A percentile compares a stretch with the other conserved stretches of the same genome.
Conservation (phyloP, 1,140 invertebrate species). For the Andrena cerasifolii region DNA sequence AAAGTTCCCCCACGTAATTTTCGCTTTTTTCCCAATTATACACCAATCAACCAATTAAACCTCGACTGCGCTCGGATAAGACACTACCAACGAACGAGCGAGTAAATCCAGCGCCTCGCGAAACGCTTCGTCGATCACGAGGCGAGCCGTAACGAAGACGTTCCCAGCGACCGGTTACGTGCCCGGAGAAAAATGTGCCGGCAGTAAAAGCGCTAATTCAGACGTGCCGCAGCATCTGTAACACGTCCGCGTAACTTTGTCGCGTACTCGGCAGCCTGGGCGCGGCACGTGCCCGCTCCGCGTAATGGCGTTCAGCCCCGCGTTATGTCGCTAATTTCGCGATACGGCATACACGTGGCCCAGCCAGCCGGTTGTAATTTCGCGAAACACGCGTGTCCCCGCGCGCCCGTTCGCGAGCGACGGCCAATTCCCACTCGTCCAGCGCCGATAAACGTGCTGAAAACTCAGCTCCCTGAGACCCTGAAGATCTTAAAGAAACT, state of each 20-base stretch:
- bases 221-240: constrained; percentile 51
- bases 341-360: constrained; percentile 5
- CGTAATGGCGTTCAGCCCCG: background rate
- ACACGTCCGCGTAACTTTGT: constrained; percentile 39
- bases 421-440: too few species aligned
- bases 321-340: constrained; percentile 44
- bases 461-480: too few species aligned
- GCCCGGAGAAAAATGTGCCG: constrained; percentile 42
- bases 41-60: too few species aligned
- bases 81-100: too few species aligned
- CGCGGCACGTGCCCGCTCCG: constrained; percentile 21
- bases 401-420: too few species aligned
- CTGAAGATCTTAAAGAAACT: too few species aligned
- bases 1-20: too few species aligned
- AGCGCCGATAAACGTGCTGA: too few species aligned
- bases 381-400: too few species aligned
- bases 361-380: constrained; percentile 35
- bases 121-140: constrained; percentile 13
- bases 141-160: background rate
- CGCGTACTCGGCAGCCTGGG: constrained; percentile 14
- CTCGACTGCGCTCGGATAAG: too few species aligned
- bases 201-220: constrained; percentile 62
- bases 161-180: constrained; percentile 1
- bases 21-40: too few species aligned
- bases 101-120: constrained; percentile 27